Percentiles rank a stretch among this genome's conserved stretches.
Conservation (phyloP, 2,888 invertebrate species). For the Hoplodrina blanda region DNA sequence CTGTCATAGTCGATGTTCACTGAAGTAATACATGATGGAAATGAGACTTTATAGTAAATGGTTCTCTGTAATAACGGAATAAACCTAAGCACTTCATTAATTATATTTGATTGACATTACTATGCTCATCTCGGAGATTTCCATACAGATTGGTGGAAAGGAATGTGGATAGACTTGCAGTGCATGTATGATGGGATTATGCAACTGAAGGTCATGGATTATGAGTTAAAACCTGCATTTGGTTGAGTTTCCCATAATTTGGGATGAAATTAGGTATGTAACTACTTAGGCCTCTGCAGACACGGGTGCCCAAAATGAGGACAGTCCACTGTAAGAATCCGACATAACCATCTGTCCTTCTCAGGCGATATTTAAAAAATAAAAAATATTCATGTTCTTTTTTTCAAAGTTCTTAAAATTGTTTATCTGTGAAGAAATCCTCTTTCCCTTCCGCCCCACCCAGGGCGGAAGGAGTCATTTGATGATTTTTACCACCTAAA, state of each 20-base stretch:
- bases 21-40: constrained; percentile 10
- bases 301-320: too few species aligned
- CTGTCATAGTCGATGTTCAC: constrained; percentile 21
- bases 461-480: too few species aligned
- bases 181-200: neutral
- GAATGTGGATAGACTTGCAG: constrained; percentile 8
- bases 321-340: too few species aligned
- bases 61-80: constrained; percentile 26
- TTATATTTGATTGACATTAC: constrained; percentile 7
- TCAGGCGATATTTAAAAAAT: too few species aligned
- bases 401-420: too few species aligned
- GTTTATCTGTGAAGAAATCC: too few species aligned
- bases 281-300: too few species aligned
- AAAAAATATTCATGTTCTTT: too few species aligned
- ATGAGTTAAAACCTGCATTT: too few species aligned
- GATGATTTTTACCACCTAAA: too few species aligned
- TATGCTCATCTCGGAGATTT: constrained; percentile 30
- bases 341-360: too few species aligned
- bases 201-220: neutral
- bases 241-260: neutral
- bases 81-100: constrained; percentile 21
- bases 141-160: constrained; percentile 24
- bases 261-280: neutral
- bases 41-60: neutral
- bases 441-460: too few species aligned